Base-by-base conservation (phyloP, 2,888 invertebrate genomes). In the Cotesia congregata region DNA sequence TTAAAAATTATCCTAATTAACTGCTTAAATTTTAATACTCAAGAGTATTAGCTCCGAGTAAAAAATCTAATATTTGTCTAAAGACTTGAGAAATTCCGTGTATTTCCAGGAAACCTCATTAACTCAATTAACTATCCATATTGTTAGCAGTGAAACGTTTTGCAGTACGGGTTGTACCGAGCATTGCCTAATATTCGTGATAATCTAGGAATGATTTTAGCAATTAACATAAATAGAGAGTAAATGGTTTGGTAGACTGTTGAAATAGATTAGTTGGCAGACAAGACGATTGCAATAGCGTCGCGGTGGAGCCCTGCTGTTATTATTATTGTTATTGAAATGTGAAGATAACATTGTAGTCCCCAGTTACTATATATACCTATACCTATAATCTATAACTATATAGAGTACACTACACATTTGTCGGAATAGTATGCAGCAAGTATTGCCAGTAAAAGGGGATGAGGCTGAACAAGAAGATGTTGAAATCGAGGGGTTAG, bases 261-360 rank as follows among this genome's bases (percentile, higher is more conserved):
- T 61, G 15, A 62, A 71, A 39, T 39, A 15, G 38, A 71, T 38
- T 71, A 71, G 71, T 71, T 71, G 71, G 71, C 71, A 71, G 71
- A 7, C 12, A 71, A 15, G 50, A 50, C 12, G 50, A 71, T 15
- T 61, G 71, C 39, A 61, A 71, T 62, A 38, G 60, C 77, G 15
- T 67, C 72, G 72, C 64, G 64, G 68, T 77, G 71, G 78, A 77
- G 12, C 50, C 50, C 12, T 50, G 50, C 12, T 50, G 50, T 50
- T 50, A 81, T 79, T 77, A 82, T 85, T 84, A 86, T 85, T 82
- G 85, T 85, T 83, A 85, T 85, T 83, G 84, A 85, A 84, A 85
- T 85, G 80, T 80, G 76, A 79, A 80, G 81, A 81, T 82, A 82
- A 80, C 40, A 60, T 60, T 41, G 62, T 59, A 59, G 73, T 73